Conservation (phyloP, 1,140 invertebrate species). For the Drosophila guanche region DNA sequence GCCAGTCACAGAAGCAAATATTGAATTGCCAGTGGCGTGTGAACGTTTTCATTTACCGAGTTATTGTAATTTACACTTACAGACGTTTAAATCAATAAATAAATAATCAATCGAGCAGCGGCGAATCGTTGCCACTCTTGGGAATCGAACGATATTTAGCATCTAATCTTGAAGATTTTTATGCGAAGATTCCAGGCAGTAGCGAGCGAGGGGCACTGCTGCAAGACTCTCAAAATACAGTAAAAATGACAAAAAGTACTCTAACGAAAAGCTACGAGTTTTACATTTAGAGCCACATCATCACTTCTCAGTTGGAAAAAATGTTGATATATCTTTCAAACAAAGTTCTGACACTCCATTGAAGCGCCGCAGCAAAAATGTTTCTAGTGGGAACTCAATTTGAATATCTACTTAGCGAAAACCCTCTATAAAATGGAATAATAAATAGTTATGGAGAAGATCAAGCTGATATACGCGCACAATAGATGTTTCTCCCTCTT, state of each 20-base stretch:
- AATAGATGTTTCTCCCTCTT: constrained; percentile 22
- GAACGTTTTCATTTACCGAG: constrained; percentile 27
- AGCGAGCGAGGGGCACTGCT: no score
- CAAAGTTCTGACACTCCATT: no score
- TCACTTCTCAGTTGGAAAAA: no score
- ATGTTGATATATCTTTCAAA: no score
- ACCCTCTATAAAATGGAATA: constrained; percentile 30
- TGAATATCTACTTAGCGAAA: constrained; percentile 40
- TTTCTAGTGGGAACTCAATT: constrained; percentile 42
- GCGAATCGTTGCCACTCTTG: constrained; percentile 1
- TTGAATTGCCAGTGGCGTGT: constrained; percentile 18
- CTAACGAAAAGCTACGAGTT: no score
- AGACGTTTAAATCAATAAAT: constrained; percentile 24
- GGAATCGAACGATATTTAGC: neutral
- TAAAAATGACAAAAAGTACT: no score
- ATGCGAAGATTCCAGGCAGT: no score
- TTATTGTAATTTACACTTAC: constrained; percentile 38
- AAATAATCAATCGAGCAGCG: constrained; percentile 10
- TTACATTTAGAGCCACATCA: no score
- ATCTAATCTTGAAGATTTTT: no score
- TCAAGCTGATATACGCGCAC: constrained; percentile 5
- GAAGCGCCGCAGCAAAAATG: no score
- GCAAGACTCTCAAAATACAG: no score
- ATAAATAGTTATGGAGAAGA: constrained; percentile 32
- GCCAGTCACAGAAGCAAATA: constrained; percentile 10